phyloP scores from a whole-genome alignment of 92 coral and sea anemone species.

The Porites divaricata region DNA sequence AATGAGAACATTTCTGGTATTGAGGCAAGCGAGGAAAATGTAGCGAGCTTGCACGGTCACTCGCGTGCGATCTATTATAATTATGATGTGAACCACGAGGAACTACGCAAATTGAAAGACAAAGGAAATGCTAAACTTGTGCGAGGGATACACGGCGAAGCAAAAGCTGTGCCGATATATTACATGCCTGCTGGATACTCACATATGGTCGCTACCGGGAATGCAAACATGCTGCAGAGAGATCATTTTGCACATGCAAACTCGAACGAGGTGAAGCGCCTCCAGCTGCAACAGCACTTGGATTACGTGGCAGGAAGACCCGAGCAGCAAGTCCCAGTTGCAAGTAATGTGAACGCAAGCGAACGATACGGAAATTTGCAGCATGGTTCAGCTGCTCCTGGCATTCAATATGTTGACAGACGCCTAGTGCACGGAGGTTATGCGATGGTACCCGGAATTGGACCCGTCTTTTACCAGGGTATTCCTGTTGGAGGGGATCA shows the following conservation, averaged over 20 bases:
- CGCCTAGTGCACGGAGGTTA: slow-evolving; percentile 62
- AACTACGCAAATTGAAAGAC: slow-evolving; percentile 46
- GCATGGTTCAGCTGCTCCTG: slow-evolving; percentile 34
- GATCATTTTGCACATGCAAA: slow-evolving; percentile 35
- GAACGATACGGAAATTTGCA: slow-evolving; percentile 62
- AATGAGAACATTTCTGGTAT: slow-evolving; percentile 75
- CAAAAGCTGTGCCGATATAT: slow-evolving; percentile 60
- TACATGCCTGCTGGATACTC: slow-evolving; percentile 60
- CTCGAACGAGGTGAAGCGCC: slow-evolving; percentile 27
- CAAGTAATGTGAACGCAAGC: slow-evolving; percentile 64
- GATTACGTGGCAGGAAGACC: slow-evolving; percentile 72
- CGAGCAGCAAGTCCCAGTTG: slow-evolving; percentile 85
- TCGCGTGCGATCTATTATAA: slow-evolving; percentile 65
- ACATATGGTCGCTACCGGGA: slow-evolving; percentile 54
- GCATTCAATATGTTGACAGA: slow-evolving; percentile 82
- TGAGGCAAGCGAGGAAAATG: slow-evolving; percentile 51
- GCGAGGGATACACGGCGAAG: slow-evolving; percentile 28
- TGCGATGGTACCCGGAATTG: slow-evolving; percentile 85
- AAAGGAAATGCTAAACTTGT: slow-evolving; percentile 37
- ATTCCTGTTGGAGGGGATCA: slow-evolving; percentile 87
- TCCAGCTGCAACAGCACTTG: slow-evolving; percentile 31
- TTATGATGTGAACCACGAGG: slow-evolving; percentile 69
- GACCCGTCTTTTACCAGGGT: slow-evolving; percentile 84
- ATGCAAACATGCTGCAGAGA: slow-evolving; percentile 17
- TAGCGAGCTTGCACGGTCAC: slow-evolving; percentile 20